phyloP scores from a whole-genome alignment of 2,113 vertebrate species.

The Pteropus alecto region DNA sequence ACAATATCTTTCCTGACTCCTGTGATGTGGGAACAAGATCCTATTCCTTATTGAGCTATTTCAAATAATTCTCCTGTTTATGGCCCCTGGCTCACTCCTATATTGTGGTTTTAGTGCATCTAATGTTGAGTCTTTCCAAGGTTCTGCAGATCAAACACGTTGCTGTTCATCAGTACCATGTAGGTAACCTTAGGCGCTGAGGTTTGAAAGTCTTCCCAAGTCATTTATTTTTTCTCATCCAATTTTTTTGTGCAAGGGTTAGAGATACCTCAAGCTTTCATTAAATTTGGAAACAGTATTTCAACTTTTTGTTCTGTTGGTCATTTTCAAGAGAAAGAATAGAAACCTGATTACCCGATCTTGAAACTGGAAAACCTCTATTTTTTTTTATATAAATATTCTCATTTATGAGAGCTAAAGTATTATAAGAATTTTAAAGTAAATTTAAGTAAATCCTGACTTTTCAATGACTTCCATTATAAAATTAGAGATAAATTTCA shows the following conservation, averaged over 20 bases:
- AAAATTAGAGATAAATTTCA: conserved; percentile 1
- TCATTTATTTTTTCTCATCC: not conserved
- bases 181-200: not conserved
- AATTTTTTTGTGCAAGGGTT: not conserved
- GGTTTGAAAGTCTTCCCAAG: not conserved
- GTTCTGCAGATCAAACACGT: not conserved
- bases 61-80: not conserved
- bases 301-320: not conserved
- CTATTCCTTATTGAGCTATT: not conserved
- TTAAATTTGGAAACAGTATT: not conserved
- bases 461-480: not conserved
- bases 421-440: not conserved
- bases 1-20: not conserved
- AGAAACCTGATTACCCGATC: not conserved
- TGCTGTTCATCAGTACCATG: not conserved
- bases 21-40: not conserved
- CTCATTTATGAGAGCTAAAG: not conserved
- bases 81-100: not conserved
- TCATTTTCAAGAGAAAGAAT: not conserved
- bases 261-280: not conserved
- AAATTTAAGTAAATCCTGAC: conserved; percentile 22
- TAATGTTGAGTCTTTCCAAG: not conserved
- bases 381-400: not conserved
- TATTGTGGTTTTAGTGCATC: not conserved
- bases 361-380: not conserved